Percentiles rank a stretch among this genome's conserved stretches.
Evolutionary conservation across 23 tunicate species (phyloP).

Genomic region (Oikopleura albicans): DNA sequence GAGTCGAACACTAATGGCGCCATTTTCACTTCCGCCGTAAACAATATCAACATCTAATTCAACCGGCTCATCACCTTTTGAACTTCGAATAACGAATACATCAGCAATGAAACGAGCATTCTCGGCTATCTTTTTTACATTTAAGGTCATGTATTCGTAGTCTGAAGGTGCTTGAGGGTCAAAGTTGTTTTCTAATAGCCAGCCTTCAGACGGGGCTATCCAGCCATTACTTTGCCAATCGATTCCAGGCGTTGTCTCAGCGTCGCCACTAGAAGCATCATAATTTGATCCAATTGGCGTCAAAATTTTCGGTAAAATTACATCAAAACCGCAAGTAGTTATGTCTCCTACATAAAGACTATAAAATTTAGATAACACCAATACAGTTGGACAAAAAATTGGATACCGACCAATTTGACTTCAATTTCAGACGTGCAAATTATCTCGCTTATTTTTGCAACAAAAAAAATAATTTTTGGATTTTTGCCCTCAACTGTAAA

Average conservation of each 20-base stretch:
- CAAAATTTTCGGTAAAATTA: neutral
- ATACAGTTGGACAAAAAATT: no score
- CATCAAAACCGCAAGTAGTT: neutral
- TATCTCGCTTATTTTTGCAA: no score
- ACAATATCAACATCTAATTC: neutral
- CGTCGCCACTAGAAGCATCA: neutral
- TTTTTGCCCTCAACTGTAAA: no score
- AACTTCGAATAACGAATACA: neutral
- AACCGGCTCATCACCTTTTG: neutral
- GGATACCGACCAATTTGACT: no score
- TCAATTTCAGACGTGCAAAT: no score
- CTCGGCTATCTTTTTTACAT: neutral
- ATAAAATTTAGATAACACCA: no score
- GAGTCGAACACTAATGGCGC: no score
- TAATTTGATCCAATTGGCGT: neutral
- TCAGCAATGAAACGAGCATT: neutral
- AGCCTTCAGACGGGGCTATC: neutral
- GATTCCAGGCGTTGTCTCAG: neutral
- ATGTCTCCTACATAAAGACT: neutral
- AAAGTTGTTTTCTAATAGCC: neutral
- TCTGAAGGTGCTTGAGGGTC: neutral
- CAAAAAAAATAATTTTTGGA: no score
- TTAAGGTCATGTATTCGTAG: neutral
- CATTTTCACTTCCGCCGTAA: neutral
- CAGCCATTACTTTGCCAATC: neutral